Evolutionary conservation across 2,888 invertebrate species (phyloP).

Genomic region (Liodrosophila aerea): DNA sequence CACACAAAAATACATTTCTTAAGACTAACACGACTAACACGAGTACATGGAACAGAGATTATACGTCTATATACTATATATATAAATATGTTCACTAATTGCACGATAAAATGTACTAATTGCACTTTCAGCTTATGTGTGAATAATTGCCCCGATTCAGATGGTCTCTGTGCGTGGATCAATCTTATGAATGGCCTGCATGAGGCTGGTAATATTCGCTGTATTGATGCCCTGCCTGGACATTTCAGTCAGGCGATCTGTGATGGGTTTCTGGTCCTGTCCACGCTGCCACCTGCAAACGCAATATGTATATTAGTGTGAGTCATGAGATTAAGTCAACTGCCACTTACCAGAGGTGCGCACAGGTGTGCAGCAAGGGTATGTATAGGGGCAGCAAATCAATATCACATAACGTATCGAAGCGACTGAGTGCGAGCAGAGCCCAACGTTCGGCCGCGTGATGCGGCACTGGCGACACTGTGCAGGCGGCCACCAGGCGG

Average conservation of each 20-base stretch:
- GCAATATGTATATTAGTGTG: slow-evolving; percentile 14
- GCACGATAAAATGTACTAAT: slow-evolving; percentile 57
- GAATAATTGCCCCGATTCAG: slow-evolving; percentile 39
- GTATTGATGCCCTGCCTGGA: slow-evolving; percentile 87
- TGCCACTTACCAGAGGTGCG: slow-evolving; percentile 86
- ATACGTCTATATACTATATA: background rate
- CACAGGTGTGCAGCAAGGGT: slow-evolving; percentile 87
- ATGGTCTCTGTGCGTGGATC: slow-evolving; percentile 83
- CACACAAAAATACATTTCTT: no score
- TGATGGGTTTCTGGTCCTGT: slow-evolving; percentile 85
- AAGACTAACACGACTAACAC: slow-evolving; percentile 5
- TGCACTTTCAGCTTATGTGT: slow-evolving; percentile 65
- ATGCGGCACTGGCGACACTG: slow-evolving; percentile 84
- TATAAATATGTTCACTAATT: slow-evolving; percentile 48
- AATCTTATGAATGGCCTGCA: slow-evolving; percentile 86
- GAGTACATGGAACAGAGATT: background rate
- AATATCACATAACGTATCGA: slow-evolving; percentile 88
- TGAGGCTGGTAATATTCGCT: slow-evolving; percentile 84
- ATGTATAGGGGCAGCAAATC: slow-evolving; percentile 87
- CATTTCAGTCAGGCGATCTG: slow-evolving; percentile 85
- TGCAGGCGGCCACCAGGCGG: slow-evolving; percentile 85
- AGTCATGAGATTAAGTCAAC: no score
- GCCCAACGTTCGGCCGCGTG: slow-evolving; percentile 87
- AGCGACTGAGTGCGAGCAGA: slow-evolving; percentile 87
- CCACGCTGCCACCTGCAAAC: slow-evolving; percentile 85